Percentiles rank a stretch among this genome's conserved stretches.
These are phyloP conservation scores for Scolopax rusticola DNA, from an alignment of 2,797 vertebrate species.

Conservation along the genomic window DNA sequence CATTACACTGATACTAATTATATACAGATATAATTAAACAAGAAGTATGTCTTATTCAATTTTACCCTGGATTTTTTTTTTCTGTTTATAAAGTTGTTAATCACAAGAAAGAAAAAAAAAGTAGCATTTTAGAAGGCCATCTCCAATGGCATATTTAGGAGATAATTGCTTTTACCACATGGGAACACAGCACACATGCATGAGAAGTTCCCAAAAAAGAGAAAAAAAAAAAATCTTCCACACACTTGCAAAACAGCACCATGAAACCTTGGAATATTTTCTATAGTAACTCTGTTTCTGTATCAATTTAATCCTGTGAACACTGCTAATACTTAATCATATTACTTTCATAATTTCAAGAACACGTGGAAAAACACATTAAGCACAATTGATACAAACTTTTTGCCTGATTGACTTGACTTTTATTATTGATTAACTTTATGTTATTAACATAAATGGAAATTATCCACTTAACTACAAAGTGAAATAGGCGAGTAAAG, in stretches of 20 bases:
- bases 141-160: background rate
- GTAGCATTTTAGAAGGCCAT: background rate
- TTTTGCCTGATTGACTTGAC: background rate
- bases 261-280: background rate
- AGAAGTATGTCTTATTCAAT: background rate
- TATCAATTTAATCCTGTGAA: background rate
- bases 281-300: background rate
- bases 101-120: background rate
- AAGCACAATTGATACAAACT: background rate
- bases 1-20: background rate
- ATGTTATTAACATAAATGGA: background rate
- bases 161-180: background rate
- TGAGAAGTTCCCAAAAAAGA: background rate
- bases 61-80: background rate
- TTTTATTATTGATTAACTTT: background rate
- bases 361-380: background rate
- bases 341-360: background rate
- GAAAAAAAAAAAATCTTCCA: background rate
- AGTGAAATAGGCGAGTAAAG: background rate
- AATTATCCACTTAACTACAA: background rate
- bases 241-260: background rate
- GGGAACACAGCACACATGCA: background rate
- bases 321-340: background rate
- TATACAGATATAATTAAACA: background rate
- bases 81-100: background rate